These are phyloP conservation scores for Syncerus caffer DNA, from an alignment of 2,797 vertebrate genomes.

Conservation along the genomic window DNA sequence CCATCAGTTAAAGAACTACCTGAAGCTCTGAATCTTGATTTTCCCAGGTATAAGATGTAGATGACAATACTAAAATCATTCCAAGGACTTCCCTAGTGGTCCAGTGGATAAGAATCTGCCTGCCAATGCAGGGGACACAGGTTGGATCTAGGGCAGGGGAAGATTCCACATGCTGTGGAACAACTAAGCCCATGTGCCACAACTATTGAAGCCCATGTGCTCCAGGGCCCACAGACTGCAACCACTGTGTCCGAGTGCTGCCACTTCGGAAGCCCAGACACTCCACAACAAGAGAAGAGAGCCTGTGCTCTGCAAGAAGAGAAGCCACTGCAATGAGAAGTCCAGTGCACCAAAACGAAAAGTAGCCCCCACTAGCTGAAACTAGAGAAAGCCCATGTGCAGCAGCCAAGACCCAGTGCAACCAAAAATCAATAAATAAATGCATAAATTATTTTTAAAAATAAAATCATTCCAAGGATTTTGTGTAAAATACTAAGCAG, in stretches of 20 bases:
- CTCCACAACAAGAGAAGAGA: background rate
- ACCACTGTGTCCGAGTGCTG: rapidly evolving
- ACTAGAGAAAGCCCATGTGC: background rate
- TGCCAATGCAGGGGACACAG: background rate
- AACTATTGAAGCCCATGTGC: background rate
- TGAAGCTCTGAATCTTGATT: background rate
- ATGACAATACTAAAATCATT: background rate
- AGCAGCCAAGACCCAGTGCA: background rate
- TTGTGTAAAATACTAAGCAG: background rate
- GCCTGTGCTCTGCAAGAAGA: background rate
- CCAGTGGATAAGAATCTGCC: background rate
- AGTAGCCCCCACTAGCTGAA: background rate
- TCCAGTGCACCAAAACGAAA: background rate
- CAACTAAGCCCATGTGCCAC: background rate
- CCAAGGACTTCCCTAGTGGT: background rate
- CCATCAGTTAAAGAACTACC: background rate
- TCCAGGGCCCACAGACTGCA: background rate
- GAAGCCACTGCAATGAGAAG: background rate
- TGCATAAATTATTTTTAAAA: background rate
- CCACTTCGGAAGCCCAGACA: background rate
- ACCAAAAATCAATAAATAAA: background rate
- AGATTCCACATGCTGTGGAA: background rate
- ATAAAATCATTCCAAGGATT: background rate
- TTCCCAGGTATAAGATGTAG: background rate
- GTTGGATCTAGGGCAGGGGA: background rate